Percentiles rank a stretch among this genome's conserved stretches.
phyloP scores from a whole-genome alignment of 2,113 vertebrate genomes.

The Podarcis raffonei region DNA sequence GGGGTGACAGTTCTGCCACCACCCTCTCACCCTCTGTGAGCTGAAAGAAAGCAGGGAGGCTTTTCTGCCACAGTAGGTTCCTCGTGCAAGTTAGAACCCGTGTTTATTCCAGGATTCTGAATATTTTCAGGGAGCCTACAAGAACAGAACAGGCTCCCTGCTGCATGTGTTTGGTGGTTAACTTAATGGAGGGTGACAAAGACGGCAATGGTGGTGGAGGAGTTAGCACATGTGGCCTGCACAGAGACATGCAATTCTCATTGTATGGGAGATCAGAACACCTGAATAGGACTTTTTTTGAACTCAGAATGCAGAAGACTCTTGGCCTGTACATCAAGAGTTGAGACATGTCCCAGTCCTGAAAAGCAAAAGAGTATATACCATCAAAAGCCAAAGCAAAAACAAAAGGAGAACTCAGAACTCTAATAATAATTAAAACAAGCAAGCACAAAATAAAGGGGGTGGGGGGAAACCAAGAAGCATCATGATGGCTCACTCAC shows the following conservation, averaged over 20 bases:
- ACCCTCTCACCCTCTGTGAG: background rate
- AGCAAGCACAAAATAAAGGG: slow-evolving; percentile 67
- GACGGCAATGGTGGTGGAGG: background rate
- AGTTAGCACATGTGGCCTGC: background rate
- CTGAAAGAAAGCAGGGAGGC: background rate
- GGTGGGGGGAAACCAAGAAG: slow-evolving; percentile 69
- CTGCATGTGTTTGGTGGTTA: no score
- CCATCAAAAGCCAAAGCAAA: slow-evolving; percentile 56
- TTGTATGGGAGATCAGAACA: background rate
- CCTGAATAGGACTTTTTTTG: background rate
- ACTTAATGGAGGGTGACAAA: background rate
- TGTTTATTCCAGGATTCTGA: no score
- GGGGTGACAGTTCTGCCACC: background rate
- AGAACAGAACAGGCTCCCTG: no score
- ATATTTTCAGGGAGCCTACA: no score
- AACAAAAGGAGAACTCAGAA: slow-evolving; percentile 49
- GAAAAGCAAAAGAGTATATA: slow-evolving; percentile 50
- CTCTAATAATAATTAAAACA: slow-evolving; percentile 62
- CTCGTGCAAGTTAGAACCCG: no score
- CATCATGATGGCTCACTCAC: slow-evolving; percentile 83
- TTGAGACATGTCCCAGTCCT: slow-evolving; percentile 46
- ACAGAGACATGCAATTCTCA: background rate
- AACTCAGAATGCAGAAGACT: slow-evolving; percentile 37
- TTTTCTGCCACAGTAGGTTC: no score
- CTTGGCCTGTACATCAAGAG: slow-evolving; percentile 39